Evolutionary conservation across 2,113 vertebrate species (phyloP).

Genomic region (Pogonocichla stellata): DNA sequence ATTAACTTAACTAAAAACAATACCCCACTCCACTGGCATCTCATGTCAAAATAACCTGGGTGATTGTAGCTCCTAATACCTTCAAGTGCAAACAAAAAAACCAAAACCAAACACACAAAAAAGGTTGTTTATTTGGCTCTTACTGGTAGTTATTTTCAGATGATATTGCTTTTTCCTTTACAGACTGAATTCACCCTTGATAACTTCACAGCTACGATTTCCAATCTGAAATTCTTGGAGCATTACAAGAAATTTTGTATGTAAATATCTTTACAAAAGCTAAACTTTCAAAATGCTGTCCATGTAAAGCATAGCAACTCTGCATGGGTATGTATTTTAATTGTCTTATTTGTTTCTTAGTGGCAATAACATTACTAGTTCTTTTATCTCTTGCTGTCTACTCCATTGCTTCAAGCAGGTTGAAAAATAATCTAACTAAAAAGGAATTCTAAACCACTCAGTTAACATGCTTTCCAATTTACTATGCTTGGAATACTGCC

Average conservation of each 20-base stretch:
- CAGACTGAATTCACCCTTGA: neutral
- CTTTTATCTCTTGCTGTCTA: constrained; percentile 38
- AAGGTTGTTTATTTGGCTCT: neutral
- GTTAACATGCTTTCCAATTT: constrained; percentile 21
- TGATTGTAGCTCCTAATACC: neutral
- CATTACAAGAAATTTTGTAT: neutral
- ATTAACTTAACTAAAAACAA: constrained; percentile 23
- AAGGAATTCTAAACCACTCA: constrained; percentile 18
- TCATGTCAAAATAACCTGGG: neutral
- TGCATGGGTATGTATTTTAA: constrained; percentile 9
- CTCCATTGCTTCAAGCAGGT: constrained; percentile 14
- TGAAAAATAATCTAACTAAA: constrained; percentile 33
- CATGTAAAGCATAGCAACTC: neutral
- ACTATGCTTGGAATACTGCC: neutral
- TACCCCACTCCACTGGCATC: neutral
- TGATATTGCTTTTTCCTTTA: neutral
- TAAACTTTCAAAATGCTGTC: neutral
- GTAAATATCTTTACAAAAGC: neutral
- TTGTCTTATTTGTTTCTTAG: constrained; percentile 50
- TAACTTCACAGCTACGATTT: neutral
- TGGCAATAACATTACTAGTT: constrained; percentile 43
- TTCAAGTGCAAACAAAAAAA: neutral
- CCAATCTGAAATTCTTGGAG: neutral
- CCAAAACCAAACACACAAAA: neutral
- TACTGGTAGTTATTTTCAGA: neutral